Conservation (phyloP, 2,797 vertebrate species). For the Gallinago nigripennis region DNA sequence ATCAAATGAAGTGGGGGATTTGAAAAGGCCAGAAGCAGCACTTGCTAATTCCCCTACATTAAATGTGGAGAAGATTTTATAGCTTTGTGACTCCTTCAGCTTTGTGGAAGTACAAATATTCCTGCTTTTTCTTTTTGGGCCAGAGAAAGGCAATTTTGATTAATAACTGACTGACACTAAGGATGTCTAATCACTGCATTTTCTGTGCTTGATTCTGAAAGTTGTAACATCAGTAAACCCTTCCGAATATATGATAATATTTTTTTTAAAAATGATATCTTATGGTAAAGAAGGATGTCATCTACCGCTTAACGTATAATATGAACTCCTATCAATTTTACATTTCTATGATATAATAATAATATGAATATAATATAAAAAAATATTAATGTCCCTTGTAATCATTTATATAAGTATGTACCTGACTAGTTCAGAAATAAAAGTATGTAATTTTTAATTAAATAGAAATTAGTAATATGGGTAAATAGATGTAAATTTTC, state of each 20-base stretch:
- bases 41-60: not conserved
- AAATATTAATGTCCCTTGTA: not conserved
- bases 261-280: not conserved
- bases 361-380: not conserved
- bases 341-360: not conserved
- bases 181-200: not conserved
- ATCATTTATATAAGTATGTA: not conserved
- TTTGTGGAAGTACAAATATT: not conserved
- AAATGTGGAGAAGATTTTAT: not conserved
- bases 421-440: not conserved
- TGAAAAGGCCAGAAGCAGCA: not conserved
- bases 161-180: conserved; percentile 12
- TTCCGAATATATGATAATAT: not conserved
- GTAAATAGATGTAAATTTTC: not conserved
- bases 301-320: not conserved
- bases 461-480: not conserved
- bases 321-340: not conserved
- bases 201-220: conserved; percentile 1
- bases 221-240: not conserved
- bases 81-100: not conserved
- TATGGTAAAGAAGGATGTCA: not conserved
- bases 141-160: not conserved
- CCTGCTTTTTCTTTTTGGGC: not conserved
- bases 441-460: not conserved
- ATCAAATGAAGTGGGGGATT: not conserved